These are phyloP conservation scores for Papilio gigon DNA, from an alignment of 2,888 invertebrate genomes.

Conservation along the genomic window DNA sequence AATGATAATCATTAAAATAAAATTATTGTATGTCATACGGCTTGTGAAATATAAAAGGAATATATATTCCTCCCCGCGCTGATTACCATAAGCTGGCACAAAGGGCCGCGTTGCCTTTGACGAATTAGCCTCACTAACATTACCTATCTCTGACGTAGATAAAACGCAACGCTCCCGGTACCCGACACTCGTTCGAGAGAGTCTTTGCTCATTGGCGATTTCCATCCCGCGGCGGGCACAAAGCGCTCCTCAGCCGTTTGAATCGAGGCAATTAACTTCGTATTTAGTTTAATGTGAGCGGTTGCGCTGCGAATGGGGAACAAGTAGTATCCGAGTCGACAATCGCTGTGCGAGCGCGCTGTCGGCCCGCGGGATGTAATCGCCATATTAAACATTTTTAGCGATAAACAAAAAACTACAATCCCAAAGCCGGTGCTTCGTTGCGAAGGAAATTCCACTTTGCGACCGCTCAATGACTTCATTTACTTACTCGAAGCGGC, in stretches of 20 bases:
- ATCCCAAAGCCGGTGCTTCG: conserved; percentile 21
- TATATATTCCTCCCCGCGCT: conserved; percentile 62
- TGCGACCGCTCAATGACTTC: conserved; percentile 35
- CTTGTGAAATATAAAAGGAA: too few relatives aligned
- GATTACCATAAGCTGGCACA: conserved; percentile 79
- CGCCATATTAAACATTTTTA: conserved; percentile 36
- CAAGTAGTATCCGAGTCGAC: conserved; percentile 6
- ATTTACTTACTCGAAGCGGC: conserved; percentile 35
- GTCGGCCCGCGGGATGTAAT: conserved; percentile 31
- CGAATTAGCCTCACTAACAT: conserved; percentile 75
- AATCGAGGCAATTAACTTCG: conserved; percentile 34
- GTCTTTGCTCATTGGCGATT: conserved; percentile 44
- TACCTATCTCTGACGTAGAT: conserved; percentile 54
- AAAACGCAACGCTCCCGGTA: conserved; percentile 40
- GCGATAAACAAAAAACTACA: conserved; percentile 33
- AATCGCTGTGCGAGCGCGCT: conserved; percentile 10
- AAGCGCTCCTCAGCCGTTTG: conserved; percentile 35
- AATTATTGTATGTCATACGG: too few relatives aligned
- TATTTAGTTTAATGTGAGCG: conserved; percentile 36
- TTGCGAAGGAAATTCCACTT: conserved; percentile 23
- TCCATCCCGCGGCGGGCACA: conserved; percentile 39
- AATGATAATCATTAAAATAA: too few relatives aligned
- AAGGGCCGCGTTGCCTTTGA: conserved; percentile 76
- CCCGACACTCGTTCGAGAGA: conserved; percentile 41
- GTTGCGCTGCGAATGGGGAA: conserved; percentile 6